A percentile compares a stretch with the other conserved stretches of the same genome.
Conservation (phyloP, 2,113 vertebrate genomes). For the Microcebus ravelobensis region DNA sequence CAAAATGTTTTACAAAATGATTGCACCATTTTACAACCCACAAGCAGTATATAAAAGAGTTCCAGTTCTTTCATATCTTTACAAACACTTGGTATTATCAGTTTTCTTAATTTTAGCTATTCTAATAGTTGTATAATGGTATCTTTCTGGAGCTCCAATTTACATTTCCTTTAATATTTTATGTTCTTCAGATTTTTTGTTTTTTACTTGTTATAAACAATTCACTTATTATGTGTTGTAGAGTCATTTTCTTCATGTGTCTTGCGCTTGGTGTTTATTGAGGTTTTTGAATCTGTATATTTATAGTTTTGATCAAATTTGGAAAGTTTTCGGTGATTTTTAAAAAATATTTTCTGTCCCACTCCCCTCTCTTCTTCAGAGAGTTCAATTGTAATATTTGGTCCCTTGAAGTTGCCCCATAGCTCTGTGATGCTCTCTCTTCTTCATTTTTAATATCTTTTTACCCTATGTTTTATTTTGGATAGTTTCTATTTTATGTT, state of each 20-base stretch:
- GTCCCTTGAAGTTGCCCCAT: not conserved
- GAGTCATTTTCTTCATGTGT: not conserved
- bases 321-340: not conserved
- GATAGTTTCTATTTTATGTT: not conserved
- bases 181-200: not conserved
- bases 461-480: not conserved
- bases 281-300: not conserved
- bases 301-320: not conserved
- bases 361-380: not conserved
- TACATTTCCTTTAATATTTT: conserved; percentile 14
- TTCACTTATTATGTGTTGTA: not conserved
- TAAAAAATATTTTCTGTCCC: not conserved
- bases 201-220: not conserved
- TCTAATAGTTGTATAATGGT: not conserved
- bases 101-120: not conserved
- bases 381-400: not conserved
- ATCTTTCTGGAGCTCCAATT: not conserved
- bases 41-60: not conserved
- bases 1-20: not conserved
- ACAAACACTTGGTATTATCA: not conserved
- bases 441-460: not conserved
- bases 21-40: not conserved
- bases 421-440: not conserved
- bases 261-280: not conserved
- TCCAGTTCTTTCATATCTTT: not conserved